Percentiles rank a stretch among this genome's conserved stretches.
Conservation (phyloP, 2,113 vertebrate species). For the Haliaeetus leucogaster region DNA sequence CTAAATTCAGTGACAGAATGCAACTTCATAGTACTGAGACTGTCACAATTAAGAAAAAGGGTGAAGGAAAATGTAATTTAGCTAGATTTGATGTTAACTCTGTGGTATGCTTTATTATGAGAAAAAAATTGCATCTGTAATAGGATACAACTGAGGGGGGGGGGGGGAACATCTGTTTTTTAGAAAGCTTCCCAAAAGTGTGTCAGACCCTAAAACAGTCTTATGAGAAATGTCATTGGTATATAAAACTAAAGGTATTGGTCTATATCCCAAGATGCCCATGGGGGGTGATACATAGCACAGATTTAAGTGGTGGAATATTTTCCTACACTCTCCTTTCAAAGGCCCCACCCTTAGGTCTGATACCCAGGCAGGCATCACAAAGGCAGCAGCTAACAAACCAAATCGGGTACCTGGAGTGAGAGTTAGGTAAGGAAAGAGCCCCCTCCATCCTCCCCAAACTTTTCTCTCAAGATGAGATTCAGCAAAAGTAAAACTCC, state of each 20-base stretch:
- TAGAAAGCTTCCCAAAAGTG: not conserved
- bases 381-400: not conserved
- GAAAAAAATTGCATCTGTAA: not conserved
- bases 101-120: not conserved
- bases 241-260: not conserved
- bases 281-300: rapidly evolving
- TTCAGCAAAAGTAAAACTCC: not conserved
- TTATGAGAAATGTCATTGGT: not conserved
- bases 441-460: not conserved
- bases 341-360: not conserved
- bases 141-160: not conserved
- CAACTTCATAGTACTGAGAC: not conserved
- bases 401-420: not conserved
- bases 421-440: not conserved
- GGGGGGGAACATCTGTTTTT: too few species aligned
- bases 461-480: not conserved
- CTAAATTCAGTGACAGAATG: not conserved
- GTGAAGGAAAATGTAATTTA: not conserved
- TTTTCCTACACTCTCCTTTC: not conserved
- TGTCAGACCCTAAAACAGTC: not conserved
- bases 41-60: not conserved
- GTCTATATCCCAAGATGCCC: not conserved
- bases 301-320: not conserved
- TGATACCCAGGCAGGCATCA: not conserved
- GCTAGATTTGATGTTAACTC: not conserved